Percentiles rank a stretch among this genome's conserved stretches.
Conservation (phyloP, 2,797 vertebrate species). For the Eremophila alpestris region DNA sequence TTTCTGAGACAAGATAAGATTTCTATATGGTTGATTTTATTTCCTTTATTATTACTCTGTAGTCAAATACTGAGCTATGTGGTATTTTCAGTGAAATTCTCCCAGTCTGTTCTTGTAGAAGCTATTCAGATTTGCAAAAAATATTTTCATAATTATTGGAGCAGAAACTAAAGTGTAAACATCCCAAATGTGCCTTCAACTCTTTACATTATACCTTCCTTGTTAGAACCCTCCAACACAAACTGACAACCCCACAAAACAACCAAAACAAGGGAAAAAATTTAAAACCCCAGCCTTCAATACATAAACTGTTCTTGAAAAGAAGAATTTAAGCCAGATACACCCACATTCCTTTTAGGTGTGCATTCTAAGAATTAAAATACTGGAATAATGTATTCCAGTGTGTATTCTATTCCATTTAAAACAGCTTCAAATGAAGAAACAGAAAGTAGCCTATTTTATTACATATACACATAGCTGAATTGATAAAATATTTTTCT, state of each 20-base stretch:
- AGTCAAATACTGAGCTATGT: not conserved
- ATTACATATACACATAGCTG: not conserved
- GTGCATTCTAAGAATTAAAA: not conserved
- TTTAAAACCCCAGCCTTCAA: not conserved
- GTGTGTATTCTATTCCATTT: not conserved
- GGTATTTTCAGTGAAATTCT: not conserved
- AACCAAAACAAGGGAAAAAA: not conserved
- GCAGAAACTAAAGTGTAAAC: not conserved
- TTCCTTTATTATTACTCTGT: not conserved
- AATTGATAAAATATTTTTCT: not conserved
- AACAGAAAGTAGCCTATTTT: not conserved
- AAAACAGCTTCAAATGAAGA: not conserved
- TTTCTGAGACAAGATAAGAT: not conserved
- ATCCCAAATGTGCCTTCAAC: not conserved
- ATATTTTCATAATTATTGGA: not conserved
- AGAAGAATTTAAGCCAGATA: not conserved
- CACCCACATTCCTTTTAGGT: not conserved
- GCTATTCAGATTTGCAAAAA: not conserved
- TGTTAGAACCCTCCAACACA: rapidly evolving
- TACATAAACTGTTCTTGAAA: not conserved
- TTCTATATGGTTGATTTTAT: not conserved
- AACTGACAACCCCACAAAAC: rapidly evolving
- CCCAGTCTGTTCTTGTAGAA: not conserved
- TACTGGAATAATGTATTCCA: not conserved
- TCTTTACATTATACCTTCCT: not conserved